phyloP scores from a whole-genome alignment of 2,888 invertebrate genomes.

The Melinopterus prodromus region DNA sequence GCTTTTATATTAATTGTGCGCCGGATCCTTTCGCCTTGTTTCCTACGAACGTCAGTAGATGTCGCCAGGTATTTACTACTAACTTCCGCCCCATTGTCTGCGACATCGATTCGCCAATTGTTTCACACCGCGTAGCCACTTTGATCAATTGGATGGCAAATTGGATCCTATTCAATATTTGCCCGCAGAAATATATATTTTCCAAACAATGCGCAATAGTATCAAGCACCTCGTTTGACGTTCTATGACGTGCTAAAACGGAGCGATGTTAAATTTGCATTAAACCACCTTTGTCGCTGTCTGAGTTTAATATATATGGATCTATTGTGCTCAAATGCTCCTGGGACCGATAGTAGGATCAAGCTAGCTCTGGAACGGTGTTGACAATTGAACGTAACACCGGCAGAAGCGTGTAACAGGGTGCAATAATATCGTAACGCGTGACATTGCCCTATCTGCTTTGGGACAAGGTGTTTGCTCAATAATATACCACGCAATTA shows the following conservation, averaged over 20 bases:
- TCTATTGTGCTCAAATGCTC: not conserved
- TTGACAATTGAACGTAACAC: constrained; percentile 4
- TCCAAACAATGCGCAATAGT: not conserved
- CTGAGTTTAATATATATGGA: not conserved
- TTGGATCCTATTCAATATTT: not conserved
- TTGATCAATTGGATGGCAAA: not conserved
- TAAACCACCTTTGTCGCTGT: constrained; percentile 4
- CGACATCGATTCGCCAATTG: not conserved
- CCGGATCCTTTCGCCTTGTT: constrained; percentile 15
- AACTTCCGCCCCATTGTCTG: constrained; percentile 13
- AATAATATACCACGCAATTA: not conserved
- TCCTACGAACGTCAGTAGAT: constrained; percentile 23
- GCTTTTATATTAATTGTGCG: constrained; percentile 38
- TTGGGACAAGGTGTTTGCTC: not conserved
- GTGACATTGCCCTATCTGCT: not conserved
- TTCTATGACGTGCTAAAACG: not conserved
- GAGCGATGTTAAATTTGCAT: not conserved
- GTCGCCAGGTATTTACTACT: constrained; percentile 17
- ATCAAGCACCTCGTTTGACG: not conserved
- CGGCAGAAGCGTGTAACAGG: not conserved
- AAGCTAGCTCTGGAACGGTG: not conserved
- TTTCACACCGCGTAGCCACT: not conserved
- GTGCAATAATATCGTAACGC: not conserved
- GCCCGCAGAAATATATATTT: not conserved
- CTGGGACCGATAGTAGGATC: not conserved